phyloP scores from a whole-genome alignment of 2,113 vertebrate species.

The Sphyrna mokarran region DNA sequence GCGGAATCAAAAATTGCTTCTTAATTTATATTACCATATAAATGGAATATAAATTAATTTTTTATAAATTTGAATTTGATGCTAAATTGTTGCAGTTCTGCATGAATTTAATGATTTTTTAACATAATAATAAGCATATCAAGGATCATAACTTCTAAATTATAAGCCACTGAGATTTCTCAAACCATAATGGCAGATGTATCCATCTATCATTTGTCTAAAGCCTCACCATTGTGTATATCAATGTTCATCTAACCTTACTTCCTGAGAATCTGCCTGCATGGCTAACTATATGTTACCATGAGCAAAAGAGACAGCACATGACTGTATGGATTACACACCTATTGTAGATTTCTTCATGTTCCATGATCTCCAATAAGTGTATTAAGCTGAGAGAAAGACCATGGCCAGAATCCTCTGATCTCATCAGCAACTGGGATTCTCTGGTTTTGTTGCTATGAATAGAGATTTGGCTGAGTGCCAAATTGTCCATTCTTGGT shows the following conservation, averaged over 20 bases:
- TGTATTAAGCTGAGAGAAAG: background rate
- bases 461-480: no score
- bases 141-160: background rate
- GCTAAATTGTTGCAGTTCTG: background rate
- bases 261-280: background rate
- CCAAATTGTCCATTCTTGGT: no score
- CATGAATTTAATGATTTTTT: background rate
- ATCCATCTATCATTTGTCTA: background rate
- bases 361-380: background rate
- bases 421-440: no score
- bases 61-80: constrained; percentile 5
- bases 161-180: background rate
- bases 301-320: background rate
- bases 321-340: background rate
- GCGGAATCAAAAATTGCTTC: background rate
- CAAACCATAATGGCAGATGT: background rate
- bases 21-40: constrained; percentile 7
- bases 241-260: background rate
- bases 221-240: background rate
- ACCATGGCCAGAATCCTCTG: no score
- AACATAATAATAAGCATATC: background rate
- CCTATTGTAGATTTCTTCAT: background rate
- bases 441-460: no score
- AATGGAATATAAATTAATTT: constrained; percentile 5
- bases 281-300: background rate